Conservation (phyloP, 2,113 vertebrate genomes). For the Chloebia gouldiae region DNA sequence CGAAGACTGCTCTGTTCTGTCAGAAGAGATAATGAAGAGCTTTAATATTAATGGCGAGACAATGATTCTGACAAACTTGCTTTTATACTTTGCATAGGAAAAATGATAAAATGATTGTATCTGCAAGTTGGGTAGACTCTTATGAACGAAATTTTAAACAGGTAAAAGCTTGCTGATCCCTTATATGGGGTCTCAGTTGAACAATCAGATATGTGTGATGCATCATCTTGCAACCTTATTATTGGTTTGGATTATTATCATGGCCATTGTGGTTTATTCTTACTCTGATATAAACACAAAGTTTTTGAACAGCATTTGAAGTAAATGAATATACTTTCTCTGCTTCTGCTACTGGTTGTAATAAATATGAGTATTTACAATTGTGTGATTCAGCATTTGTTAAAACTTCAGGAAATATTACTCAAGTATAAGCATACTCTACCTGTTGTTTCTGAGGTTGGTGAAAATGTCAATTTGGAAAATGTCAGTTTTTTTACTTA, state of each 20-base stretch:
- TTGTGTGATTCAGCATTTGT: neutral
- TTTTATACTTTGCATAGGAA: slow-evolving; percentile 33
- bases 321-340: neutral
- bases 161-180: neutral
- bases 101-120: slow-evolving; percentile 27
- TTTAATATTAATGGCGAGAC: slow-evolving; percentile 33
- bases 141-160: slow-evolving; percentile 2
- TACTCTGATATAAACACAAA: neutral
- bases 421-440: neutral
- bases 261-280: neutral
- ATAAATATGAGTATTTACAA: neutral
- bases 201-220: neutral
- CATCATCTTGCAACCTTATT: neutral
- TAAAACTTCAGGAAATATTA: neutral
- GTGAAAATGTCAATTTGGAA: neutral
- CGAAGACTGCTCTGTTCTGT: neutral
- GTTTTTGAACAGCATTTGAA: neutral
- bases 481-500: neutral
- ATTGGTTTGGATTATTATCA: neutral
- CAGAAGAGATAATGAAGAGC: slow-evolving; percentile 16
- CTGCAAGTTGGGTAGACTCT: neutral
- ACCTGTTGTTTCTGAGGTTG: neutral
- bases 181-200: neutral
- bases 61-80: slow-evolving; percentile 19
- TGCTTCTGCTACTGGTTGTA: neutral